Evolutionary conservation across 2,797 vertebrate genomes (phyloP).

Genomic region (Chaetodon trifasciatus): DNA sequence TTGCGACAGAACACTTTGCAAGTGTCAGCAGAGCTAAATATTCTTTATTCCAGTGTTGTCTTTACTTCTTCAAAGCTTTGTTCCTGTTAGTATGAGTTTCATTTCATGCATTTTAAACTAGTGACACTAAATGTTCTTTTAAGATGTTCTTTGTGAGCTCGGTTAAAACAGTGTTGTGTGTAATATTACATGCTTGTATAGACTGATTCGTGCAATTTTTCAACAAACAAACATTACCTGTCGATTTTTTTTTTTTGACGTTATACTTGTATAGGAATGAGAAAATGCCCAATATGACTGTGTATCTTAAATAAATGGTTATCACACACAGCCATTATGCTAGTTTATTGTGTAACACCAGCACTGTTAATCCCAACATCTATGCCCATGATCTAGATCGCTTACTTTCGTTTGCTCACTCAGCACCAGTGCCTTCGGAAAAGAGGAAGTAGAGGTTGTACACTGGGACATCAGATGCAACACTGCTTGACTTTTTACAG

Average conservation of each 20-base stretch:
- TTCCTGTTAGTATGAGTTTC: not conserved
- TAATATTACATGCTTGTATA: not conserved
- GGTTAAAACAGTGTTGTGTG: not conserved
- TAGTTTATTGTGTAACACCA: not conserved
- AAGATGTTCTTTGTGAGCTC: not conserved
- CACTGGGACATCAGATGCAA: not conserved
- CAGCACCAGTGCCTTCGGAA: no score
- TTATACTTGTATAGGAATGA: not conserved
- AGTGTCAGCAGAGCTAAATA: slow-evolving; percentile 19
- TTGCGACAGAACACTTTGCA: slow-evolving; percentile 14
- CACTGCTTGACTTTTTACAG: not conserved
- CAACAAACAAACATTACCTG: not conserved
- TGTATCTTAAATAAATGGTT: not conserved
- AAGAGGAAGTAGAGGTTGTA: not conserved
- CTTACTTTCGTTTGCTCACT: not conserved
- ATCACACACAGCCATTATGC: not conserved
- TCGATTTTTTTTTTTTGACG: not conserved
- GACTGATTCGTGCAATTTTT: not conserved
- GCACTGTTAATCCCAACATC: not conserved
- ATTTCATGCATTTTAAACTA: slow-evolving; percentile 2
- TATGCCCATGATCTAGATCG: not conserved
- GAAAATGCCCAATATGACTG: not conserved
- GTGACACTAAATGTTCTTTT: slow-evolving; percentile 7
- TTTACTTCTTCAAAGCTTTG: slow-evolving; percentile 11
- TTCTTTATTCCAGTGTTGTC: not conserved